These are phyloP conservation scores for Hylomyscus alleni DNA, from an alignment of 2,797 vertebrate genomes.

Conservation along the genomic window DNA sequence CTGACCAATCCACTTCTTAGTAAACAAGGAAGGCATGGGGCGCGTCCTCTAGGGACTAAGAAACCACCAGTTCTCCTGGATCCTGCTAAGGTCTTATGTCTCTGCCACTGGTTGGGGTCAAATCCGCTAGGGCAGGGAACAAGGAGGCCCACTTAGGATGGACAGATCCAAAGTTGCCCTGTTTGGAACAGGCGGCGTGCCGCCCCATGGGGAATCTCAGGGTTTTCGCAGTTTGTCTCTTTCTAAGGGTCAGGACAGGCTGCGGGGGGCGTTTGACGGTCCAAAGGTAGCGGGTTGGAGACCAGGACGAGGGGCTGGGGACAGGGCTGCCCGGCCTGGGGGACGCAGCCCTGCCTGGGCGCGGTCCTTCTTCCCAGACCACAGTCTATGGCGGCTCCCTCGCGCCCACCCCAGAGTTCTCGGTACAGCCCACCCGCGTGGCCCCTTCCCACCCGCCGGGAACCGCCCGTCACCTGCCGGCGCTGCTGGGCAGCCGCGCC, in stretches of 20 bases:
- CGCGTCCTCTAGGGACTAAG: background rate
- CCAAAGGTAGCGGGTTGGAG: background rate
- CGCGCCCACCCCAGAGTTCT: background rate
- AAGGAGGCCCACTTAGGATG: background rate
- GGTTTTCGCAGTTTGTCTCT: background rate
- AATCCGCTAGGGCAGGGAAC: background rate
- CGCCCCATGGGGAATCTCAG: background rate
- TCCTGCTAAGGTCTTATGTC: background rate
- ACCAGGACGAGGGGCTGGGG: too few species aligned
- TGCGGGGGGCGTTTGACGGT: background rate
- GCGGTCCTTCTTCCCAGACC: background rate
- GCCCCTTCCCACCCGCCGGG: background rate
- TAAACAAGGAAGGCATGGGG: background rate
- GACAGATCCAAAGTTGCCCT: background rate
- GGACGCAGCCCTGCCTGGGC: background rate
- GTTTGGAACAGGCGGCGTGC: background rate
- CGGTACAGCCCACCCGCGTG: background rate
- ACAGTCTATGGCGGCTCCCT: background rate
- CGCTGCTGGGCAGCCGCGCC: conserved; percentile 22
- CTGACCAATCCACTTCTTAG: background rate
- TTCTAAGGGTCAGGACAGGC: background rate
- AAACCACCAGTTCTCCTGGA: background rate
- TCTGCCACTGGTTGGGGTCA: background rate
- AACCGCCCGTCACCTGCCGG: conserved; percentile 72
- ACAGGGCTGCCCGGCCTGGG: background rate